These are phyloP conservation scores for Lycophotia porphyrea DNA, from an alignment of 2,888 invertebrate genomes.

Conservation along the genomic window DNA sequence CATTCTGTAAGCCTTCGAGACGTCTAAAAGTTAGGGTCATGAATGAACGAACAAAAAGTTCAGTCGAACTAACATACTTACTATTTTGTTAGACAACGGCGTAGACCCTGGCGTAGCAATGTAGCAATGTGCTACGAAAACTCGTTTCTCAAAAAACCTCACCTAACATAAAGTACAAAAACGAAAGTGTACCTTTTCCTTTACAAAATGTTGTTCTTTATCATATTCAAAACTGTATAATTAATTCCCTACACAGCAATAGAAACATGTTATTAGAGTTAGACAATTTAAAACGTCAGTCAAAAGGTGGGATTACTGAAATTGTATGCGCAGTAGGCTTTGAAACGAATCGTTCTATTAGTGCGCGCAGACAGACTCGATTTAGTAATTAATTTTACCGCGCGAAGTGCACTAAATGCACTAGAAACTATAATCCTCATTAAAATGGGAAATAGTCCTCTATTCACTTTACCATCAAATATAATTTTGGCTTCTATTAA, in stretches of 20 bases:
- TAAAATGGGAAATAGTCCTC: conserved; percentile 88
- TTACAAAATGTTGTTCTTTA: neutral
- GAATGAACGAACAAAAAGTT: neutral
- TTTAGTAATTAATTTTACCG: conserved; percentile 90
- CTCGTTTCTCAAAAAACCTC: neutral
- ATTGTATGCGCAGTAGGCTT: conserved; percentile 76
- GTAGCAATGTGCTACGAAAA: conserved; percentile 20
- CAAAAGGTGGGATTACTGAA: conserved; percentile 71
- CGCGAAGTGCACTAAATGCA: conserved; percentile 89
- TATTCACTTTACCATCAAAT: conserved; percentile 87
- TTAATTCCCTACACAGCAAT: conserved; percentile 18
- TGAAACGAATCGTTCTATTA: conserved; percentile 81
- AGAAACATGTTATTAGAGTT: conserved; percentile 32
- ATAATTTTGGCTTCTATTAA: conserved; percentile 89
- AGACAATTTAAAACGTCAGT: conserved; percentile 57
- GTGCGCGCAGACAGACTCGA: conserved; percentile 82
- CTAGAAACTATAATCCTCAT: conserved; percentile 89
- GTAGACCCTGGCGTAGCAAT: neutral
- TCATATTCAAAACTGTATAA: conserved; percentile 2
- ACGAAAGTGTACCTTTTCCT: neutral
- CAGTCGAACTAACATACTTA: neutral
- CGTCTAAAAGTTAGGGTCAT: neutral
- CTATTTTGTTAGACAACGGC: neutral
- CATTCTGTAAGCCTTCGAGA: neutral
- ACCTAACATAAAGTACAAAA: neutral